A percentile compares a stretch with the other conserved stretches of the same genome.
Conservation (phyloP, 2,797 vertebrate species). For the Girardinus metallicus region DNA sequence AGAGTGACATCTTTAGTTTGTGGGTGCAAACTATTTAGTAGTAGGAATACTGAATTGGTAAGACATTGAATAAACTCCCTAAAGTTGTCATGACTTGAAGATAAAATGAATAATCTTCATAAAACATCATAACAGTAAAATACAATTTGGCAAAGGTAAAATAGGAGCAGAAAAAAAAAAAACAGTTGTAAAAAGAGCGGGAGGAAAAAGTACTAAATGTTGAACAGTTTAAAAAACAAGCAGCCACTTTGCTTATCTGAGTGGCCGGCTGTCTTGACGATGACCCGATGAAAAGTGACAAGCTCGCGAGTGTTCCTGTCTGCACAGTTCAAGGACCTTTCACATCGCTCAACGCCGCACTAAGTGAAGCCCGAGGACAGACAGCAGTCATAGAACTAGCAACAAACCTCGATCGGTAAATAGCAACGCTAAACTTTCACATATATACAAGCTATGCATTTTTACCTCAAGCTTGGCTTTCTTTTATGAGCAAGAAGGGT, state of each 20-base stretch:
- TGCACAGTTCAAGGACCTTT: conserved; percentile 29
- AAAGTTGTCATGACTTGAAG: background rate
- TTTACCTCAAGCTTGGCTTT: conserved; percentile 6
- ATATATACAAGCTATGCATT: background rate
- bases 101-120: background rate
- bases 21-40: background rate
- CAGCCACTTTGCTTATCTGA: background rate
- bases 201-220: background rate
- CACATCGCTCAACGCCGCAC: conserved; percentile 25
- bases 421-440: conserved; percentile 3
- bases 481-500: background rate
- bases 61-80: background rate
- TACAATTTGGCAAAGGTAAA: background rate
- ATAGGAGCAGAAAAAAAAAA: background rate
- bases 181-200: fast-evolving
- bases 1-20: too few relatives aligned
- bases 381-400: conserved; percentile 25
- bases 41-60: background rate
- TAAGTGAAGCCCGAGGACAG: conserved; percentile 28
- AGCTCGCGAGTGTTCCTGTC: conserved; percentile 18
- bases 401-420: conserved; percentile 6
- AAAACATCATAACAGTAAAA: background rate
- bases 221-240: background rate
- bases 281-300: conserved; percentile 21
- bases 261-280: conserved; percentile 12